Conservation (phyloP, 1,140 invertebrate species). For the Apis florea region DNA sequence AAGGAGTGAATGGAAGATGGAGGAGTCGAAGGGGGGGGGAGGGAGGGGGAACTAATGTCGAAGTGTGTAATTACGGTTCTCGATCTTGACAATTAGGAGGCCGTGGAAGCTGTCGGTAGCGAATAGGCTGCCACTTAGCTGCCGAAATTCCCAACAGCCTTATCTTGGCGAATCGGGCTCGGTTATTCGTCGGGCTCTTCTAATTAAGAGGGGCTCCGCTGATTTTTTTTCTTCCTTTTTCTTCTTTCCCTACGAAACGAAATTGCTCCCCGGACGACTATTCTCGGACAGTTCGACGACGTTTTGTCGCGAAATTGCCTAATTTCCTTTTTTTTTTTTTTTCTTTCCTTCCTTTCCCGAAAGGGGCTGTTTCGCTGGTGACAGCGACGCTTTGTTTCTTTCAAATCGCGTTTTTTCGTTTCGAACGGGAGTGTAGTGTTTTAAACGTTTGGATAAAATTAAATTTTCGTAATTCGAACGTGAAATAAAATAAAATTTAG, state of each 20-base stretch:
- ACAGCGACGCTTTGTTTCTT: not conserved
- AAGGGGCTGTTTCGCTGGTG: not conserved
- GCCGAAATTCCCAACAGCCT: conserved; percentile 66
- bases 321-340: not conserved
- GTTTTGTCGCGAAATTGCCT: conserved; percentile 18
- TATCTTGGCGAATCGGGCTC: conserved; percentile 73
- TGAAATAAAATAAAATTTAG: no score
- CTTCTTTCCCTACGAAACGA: not conserved
- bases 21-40: not conserved
- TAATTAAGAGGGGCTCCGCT: conserved; percentile 70
- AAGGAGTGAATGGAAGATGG: not conserved
- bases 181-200: conserved; percentile 75
- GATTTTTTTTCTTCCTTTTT: conserved; percentile 26
- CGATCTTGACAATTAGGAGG: conserved; percentile 77
- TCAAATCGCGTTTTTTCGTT: not conserved
- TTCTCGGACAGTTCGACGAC: conserved; percentile 15
- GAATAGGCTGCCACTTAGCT: conserved; percentile 73
- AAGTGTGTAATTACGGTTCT: conserved; percentile 71
- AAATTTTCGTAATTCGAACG: no score
- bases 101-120: conserved; percentile 69
- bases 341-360: no score
- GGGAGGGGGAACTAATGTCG: conserved; percentile 48
- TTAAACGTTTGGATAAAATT: no score
- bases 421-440: not conserved
- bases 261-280: conserved; percentile 30